Percentiles rank a stretch among this genome's conserved stretches.
Evolutionary conservation across 2,888 invertebrate genomes (phyloP).

Genomic region (Andricus curvator): DNA sequence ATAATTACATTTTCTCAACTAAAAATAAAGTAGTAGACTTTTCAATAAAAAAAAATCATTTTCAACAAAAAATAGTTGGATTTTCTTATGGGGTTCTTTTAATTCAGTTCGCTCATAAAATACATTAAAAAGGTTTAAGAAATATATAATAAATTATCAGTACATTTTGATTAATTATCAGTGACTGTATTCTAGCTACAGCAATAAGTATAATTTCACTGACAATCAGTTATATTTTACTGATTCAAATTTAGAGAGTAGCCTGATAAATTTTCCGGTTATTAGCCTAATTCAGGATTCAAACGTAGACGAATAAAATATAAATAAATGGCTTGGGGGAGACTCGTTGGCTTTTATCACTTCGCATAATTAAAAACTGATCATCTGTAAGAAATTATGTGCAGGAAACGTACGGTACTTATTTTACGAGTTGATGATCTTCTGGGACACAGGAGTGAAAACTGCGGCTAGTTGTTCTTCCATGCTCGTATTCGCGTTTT

Average conservation of each 20-base stretch:
- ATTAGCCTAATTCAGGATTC: neutral
- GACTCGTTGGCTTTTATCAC: neutral
- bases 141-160: no score
- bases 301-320: neutral
- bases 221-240: no score
- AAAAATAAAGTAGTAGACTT: no score
- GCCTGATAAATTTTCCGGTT: neutral
- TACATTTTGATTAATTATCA: no score
- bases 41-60: no score
- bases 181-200: no score
- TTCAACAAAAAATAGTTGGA: no score
- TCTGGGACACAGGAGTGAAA: neutral
- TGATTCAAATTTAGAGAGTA: neutral
- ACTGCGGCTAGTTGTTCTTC: neutral
- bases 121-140: no score
- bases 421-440: conserved; percentile 9
- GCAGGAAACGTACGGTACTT: neutral
- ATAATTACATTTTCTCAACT: no score
- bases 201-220: no score
- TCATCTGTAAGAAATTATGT: neutral
- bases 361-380: neutral
- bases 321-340: neutral
- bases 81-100: no score
- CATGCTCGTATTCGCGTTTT: neutral
- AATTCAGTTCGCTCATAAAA: no score